Evolutionary conservation across 2,113 vertebrate species (phyloP).

Genomic region (Pomatostomus ruficeps): DNA sequence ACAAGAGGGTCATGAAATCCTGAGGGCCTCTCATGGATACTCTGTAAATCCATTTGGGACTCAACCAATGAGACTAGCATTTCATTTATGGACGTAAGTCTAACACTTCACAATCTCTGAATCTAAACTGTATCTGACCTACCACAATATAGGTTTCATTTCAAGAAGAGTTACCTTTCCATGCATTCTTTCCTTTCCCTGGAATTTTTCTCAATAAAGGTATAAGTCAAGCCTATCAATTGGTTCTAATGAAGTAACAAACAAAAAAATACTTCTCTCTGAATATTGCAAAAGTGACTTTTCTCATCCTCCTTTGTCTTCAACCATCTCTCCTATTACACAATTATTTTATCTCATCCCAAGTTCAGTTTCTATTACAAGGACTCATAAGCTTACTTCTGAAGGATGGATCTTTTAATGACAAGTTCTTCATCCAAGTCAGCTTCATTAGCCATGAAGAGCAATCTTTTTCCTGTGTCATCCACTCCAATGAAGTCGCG

Average conservation of each 20-base stretch:
- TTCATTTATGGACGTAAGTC: neutral
- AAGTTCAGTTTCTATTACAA: slow-evolving; percentile 17
- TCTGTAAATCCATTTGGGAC: neutral
- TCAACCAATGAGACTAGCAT: neutral
- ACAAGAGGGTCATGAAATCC: neutral
- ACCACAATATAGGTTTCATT: neutral
- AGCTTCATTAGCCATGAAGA: slow-evolving; percentile 98
- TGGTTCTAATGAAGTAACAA: neutral
- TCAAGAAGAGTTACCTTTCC: neutral
- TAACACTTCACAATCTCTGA: neutral
- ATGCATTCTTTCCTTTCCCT: neutral
- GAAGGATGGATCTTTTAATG: slow-evolving; percentile 91
- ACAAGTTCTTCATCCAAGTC: slow-evolving; percentile 94
- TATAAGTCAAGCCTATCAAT: neutral
- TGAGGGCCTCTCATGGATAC: neutral
- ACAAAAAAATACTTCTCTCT: neutral
- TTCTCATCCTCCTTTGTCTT: neutral
- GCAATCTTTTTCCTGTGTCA: slow-evolving; percentile 86
- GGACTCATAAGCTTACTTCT: slow-evolving; percentile 81
- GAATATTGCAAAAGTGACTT: neutral
- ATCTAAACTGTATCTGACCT: neutral
- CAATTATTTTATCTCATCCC: neutral
- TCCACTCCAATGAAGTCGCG: slow-evolving; percentile 97
- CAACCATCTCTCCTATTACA: neutral
- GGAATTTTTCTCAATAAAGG: neutral